Evolutionary conservation across 1,140 invertebrate species (phyloP).

Genomic region (Mya arenaria): DNA sequence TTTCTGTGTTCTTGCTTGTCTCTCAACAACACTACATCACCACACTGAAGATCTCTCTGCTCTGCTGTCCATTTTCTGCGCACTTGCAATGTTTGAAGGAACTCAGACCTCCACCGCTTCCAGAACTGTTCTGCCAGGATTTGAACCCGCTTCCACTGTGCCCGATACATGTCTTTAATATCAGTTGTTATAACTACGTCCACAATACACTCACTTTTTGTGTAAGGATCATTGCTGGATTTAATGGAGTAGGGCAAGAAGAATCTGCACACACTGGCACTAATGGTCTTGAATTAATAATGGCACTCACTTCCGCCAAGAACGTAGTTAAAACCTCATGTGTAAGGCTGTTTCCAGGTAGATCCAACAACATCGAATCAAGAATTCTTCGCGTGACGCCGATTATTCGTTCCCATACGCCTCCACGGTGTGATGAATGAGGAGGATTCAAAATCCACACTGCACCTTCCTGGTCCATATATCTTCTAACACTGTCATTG

Average conservation of each 20-base stretch:
- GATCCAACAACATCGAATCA: slow-evolving; percentile 35
- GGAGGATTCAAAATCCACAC: slow-evolving; percentile 6
- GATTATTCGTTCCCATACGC: slow-evolving; percentile 52
- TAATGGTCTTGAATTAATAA: slow-evolving; percentile 57
- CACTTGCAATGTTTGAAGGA: slow-evolving; percentile 46
- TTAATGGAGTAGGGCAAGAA: slow-evolving; percentile 29
- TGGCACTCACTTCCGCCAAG: slow-evolving; percentile 46
- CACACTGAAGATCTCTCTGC: slow-evolving; percentile 28
- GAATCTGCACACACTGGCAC: slow-evolving; percentile 41
- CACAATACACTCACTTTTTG: slow-evolving; percentile 31
- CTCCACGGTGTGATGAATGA: slow-evolving; percentile 15
- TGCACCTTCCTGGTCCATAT: background rate
- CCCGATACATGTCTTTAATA: slow-evolving; percentile 22
- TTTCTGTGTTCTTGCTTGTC: slow-evolving; percentile 41
- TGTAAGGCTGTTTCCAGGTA: slow-evolving; percentile 23
- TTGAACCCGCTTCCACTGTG: slow-evolving; percentile 54
- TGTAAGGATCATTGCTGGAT: slow-evolving; percentile 50
- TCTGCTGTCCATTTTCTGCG: slow-evolving; percentile 35
- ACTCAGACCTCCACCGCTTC: slow-evolving; percentile 48
- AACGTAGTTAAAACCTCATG: slow-evolving; percentile 50
- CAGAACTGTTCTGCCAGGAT: slow-evolving; percentile 50
- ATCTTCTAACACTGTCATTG: background rate
- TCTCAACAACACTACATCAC: slow-evolving; percentile 54
- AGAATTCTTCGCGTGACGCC: slow-evolving; percentile 41
- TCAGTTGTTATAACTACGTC: background rate